Evolutionary conservation across 1,140 invertebrate species (phyloP).

Genomic region (Anagrus nilaparvatae): DNA sequence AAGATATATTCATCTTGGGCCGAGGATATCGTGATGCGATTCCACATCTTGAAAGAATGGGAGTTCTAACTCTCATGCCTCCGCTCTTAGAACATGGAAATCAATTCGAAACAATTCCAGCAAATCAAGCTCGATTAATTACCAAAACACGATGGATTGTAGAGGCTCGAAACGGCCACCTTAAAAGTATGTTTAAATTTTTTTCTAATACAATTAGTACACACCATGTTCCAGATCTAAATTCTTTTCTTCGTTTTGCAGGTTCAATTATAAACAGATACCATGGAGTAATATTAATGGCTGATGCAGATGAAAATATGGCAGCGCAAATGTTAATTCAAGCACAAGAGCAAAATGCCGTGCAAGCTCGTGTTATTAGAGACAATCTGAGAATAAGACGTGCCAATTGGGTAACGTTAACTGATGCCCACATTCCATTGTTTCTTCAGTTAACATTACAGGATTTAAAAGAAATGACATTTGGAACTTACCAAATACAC

Average conservation of each 20-base stretch:
- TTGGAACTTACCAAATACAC: constrained; percentile 10
- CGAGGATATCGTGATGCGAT: too few species aligned
- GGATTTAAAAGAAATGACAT: constrained; percentile 5
- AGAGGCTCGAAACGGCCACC: constrained; percentile 14
- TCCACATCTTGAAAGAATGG: too few species aligned
- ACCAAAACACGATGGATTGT: constrained; percentile 15
- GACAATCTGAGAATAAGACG: constrained; percentile 10
- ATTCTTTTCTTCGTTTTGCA: constrained; percentile 11
- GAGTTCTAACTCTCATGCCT: too few species aligned
- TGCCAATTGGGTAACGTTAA: constrained; percentile 6
- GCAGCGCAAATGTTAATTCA: constrained; percentile 8
- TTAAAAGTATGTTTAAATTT: constrained; percentile 12
- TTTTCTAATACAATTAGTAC: constrained; percentile 8
- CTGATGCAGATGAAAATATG: constrained; percentile 5
- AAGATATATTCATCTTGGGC: too few species aligned
- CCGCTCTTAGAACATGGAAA: too few species aligned
- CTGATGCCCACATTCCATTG: not conserved
- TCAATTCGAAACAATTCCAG: too few species aligned
- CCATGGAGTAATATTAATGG: constrained; percentile 9
- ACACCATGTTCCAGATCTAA: constrained; percentile 3
- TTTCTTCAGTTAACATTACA: not conserved
- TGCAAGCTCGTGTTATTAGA: constrained; percentile 10
- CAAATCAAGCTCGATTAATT: constrained; percentile 6
- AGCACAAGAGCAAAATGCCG: constrained; percentile 2
- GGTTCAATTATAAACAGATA: constrained; percentile 13